phyloP scores from a whole-genome alignment of 2,113 vertebrate species.

The Cochlearius cochlearius region DNA sequence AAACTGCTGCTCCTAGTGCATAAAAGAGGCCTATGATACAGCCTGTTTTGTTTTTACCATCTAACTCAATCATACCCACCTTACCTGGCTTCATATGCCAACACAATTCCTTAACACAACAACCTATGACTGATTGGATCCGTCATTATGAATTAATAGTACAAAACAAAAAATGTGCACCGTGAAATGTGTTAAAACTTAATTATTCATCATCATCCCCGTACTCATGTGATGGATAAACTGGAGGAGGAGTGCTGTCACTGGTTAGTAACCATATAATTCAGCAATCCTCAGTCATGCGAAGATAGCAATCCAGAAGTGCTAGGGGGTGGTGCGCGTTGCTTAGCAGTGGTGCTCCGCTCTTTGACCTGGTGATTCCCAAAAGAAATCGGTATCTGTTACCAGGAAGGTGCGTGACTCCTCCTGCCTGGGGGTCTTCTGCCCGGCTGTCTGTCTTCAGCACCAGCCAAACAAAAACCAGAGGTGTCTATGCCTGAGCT shows the following conservation, averaged over 20 bases:
- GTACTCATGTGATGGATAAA: not conserved
- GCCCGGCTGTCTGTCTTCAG: not conserved
- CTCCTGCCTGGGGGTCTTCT: not conserved
- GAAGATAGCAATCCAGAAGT: not conserved
- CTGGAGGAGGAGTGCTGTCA: not conserved
- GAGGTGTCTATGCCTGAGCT: not conserved
- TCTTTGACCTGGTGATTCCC: not conserved
- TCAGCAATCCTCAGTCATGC: not conserved
- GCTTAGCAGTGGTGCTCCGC: fast-evolving
- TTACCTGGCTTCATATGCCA: not conserved
- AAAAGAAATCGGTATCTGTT: not conserved
- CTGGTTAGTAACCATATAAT: not conserved
- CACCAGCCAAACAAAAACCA: not conserved
- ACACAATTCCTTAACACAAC: not conserved
- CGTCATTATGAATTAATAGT: not conserved
- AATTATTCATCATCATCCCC: not conserved
- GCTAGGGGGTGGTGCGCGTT: fast-evolving
- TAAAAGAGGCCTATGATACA: not conserved
- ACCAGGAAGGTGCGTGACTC: fast-evolving
- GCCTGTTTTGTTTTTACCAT: not conserved
- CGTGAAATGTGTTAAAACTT: not conserved
- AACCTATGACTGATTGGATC: not conserved
- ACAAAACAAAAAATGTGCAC: not conserved
- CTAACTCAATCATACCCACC: not conserved
- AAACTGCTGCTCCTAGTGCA: not conserved